Evolutionary conservation across 2,113 vertebrate genomes (phyloP), one percentile per base, ranked within the genome.

Genomic region (Leptosomus discolor): DNA sequence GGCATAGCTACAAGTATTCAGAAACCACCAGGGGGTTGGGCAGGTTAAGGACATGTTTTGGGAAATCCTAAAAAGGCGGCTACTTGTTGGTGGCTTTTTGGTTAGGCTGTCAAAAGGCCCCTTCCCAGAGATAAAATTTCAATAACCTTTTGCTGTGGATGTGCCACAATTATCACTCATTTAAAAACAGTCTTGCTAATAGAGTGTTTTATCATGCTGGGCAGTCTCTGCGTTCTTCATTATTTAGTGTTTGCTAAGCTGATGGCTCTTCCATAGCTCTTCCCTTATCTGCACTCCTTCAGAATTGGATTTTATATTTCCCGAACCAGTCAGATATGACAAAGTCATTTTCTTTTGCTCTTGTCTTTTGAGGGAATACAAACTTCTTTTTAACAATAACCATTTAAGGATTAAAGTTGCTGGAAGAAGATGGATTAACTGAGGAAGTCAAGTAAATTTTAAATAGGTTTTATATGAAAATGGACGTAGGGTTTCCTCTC

Each of bases 251-350:
- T 99, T 99, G 99, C 99, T 96, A 97, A 99, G 98, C 98, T 98
- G 99, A 99, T 98, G 99, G 98, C 97, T 97, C 97, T 97, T 96
- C 97, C 96, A 34, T 85, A n/a, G 95, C 97, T 98, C 97, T 98
- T 95, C 97, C 97, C 99, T 99, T 99, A 99, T 99, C 99, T 99
- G 94, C 91, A 5, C 97, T 98, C 92, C 98, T 98, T 98, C 98
- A 98, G 98, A 99, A 99, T 98, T 99, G 99, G 99, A 99, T 99
- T 99, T 99, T 99, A 92, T 99, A 99, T 99, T 99, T 98, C 97
- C 98, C 92, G 60, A 98, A 97, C 98, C 98, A 98, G 98, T 98
- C 99, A 99, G 99, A 99, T 99, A 99, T 98, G 98, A 99, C 99
- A 99, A 90, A 99, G 98, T 99, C 98, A 99, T 99, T 99, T 99